A percentile compares a stretch with the other conserved stretches of the same genome.
phyloP scores from a whole-genome alignment of 2,797 vertebrate genomes.

The Myripristis murdjan region DNA sequence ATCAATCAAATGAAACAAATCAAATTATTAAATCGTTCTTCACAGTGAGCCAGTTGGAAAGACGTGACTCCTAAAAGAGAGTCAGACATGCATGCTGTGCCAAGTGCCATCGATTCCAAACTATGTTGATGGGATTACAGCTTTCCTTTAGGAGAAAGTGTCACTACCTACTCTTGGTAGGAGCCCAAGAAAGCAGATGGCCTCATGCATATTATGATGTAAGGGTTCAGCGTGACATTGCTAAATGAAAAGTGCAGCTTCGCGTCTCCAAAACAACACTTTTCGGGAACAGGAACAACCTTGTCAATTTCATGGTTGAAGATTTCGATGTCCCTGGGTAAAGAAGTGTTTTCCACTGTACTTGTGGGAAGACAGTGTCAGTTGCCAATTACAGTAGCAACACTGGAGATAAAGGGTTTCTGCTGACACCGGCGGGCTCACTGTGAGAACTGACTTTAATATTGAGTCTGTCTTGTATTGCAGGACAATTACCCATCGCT shows the following conservation, averaged over 20 bases:
- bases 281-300: background rate
- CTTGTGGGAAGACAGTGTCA: background rate
- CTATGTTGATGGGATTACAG: slow-evolving; percentile 1
- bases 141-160: slow-evolving; percentile 17
- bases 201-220: background rate
- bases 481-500: slow-evolving; percentile 29
- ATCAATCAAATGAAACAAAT: background rate
- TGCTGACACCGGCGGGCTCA: background rate
- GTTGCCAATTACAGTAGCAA: background rate
- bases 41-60: no score
- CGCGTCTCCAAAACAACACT: background rate
- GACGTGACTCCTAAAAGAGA: no score
- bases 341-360: slow-evolving; percentile 1
- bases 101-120: slow-evolving; percentile 6
- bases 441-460: background rate
- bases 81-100: no score
- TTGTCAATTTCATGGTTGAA: slow-evolving; percentile 3
- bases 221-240: slow-evolving; percentile 1
- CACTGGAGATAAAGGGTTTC: background rate
- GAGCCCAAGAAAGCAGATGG: slow-evolving; percentile 19
- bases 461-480: slow-evolving; percentile 4
- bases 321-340: background rate
- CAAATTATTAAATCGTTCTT: no score
- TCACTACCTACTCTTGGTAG: slow-evolving; percentile 17
- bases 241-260: slow-evolving; percentile 8